A percentile compares a stretch with the other conserved stretches of the same genome.
Conservation (phyloP, 2,797 vertebrate species). For the Pelobates cultripes region DNA sequence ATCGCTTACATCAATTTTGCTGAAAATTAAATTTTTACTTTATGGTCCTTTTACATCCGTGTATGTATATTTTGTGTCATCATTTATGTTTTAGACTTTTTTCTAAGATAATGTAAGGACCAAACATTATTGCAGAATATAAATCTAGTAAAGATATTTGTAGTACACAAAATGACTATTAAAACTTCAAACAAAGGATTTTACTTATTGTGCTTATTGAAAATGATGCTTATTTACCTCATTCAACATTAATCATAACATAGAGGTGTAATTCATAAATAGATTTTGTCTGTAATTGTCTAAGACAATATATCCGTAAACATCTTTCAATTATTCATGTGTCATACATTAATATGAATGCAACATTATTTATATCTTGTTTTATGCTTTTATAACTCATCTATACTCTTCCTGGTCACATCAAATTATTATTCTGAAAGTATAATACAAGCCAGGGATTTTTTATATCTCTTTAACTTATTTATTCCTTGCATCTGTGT, state of each 20-base stretch:
- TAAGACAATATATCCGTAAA: not conserved
- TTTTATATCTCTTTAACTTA: not conserved
- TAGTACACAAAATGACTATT: constrained; percentile 7
- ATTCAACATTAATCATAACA: constrained; percentile 5
- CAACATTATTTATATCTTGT: not conserved
- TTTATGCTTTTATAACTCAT: not conserved
- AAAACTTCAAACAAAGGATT: constrained; percentile 5
- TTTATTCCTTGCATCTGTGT: not conserved
- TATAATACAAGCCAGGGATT: not conserved
- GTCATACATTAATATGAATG: not conserved
- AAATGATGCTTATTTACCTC: constrained; percentile 1
- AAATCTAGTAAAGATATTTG: not conserved
- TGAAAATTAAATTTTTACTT: too few relatives aligned
- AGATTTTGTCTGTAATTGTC: not conserved
- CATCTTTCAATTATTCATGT: not conserved
- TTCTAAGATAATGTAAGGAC: not conserved
- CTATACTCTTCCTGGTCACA: not conserved
- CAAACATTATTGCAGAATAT: not conserved
- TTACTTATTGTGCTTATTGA: not conserved
- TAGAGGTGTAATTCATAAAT: not conserved
- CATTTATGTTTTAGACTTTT: not conserved
- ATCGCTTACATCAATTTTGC: too few relatives aligned
- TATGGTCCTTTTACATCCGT: too few relatives aligned
- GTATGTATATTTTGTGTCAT: too few relatives aligned
- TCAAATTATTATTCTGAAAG: not conserved